Base-by-base conservation (phyloP, 2,888 invertebrate species). In the Drosophila silvestris region DNA sequence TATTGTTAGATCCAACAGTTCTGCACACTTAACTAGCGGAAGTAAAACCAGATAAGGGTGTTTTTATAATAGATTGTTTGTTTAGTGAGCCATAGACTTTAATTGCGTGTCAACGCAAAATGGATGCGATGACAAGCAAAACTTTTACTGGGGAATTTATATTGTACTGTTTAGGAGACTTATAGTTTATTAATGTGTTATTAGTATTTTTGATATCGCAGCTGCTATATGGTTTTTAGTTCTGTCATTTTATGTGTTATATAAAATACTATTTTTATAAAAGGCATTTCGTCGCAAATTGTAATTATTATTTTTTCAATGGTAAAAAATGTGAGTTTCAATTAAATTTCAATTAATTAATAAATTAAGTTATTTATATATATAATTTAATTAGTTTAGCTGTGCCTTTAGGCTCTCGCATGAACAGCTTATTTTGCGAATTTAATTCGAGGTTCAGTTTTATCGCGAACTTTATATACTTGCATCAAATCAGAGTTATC, bases 251-350 rank as follows among this genome's bases (percentile, higher is more conserved):
- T 35, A 26, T 50, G 1, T 57, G 26, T 53, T 44, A 61, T 2
- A 44, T 28, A 32, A 39, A 47, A 58, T 9, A 30, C 10, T 53
- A 78, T 67, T 78, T 63, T 52, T 77, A 66, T 62, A 41, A 57
- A 47, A 37, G 30, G 12, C 47, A 5, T 6, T 47, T 22, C 1
- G 12, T 22, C 5, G 16, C 16, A 26, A 4, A 47, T 22, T 22
- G 14, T 51, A 19, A 19, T 28, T 51, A 28, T 19, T 5, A 10
- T 19, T 22, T 44, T 44, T 22, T 2, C 1, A 12, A 5, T 41
- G 2, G n/a, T 12, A 41, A 12, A 41, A 0, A 1, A 41, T 41
- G 5, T 32, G 16, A 16, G 0, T 33, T 12, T 26, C 19, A 19
- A 30, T 52, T 52, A 2, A 52, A 52, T 26, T 33, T 22, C 35